Conservation (phyloP, 2,113 vertebrate genomes). For the Ondatra zibethicus region DNA sequence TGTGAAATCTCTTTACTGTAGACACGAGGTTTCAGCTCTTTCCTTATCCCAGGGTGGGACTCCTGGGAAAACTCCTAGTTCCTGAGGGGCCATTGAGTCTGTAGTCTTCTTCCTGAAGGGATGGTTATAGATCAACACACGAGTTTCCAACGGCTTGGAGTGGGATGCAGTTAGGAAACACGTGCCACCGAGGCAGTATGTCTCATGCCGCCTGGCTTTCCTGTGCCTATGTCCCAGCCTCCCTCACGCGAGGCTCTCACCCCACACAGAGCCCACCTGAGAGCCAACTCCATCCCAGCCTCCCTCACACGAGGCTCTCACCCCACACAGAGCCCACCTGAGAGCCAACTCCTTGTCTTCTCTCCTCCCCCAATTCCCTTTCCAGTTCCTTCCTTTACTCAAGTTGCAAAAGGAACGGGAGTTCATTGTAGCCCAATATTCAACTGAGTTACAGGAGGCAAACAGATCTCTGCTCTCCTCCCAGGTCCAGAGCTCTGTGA, state of each 20-base stretch:
- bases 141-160: not conserved
- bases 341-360: not conserved
- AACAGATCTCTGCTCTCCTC: no score
- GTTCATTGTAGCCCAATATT: not conserved
- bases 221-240: accelerated
- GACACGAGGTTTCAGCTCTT: not conserved
- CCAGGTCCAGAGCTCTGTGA: not conserved
- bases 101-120: no score
- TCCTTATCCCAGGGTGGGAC: not conserved
- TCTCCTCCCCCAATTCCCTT: no score
- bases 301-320: accelerated
- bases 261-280: no score
- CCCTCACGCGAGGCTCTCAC: accelerated
- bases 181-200: accelerated
- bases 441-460: not conserved
- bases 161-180: no score
- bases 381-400: not conserved
- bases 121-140: no score
- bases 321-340: no score
- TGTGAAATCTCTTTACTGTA: no score
- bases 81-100: no score
- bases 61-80: not conserved
- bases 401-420: not conserved
- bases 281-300: not conserved
- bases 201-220: not conserved